Base-by-base conservation (phyloP, 2,888 invertebrate species). In the Amblyjoppa proteus region DNA sequence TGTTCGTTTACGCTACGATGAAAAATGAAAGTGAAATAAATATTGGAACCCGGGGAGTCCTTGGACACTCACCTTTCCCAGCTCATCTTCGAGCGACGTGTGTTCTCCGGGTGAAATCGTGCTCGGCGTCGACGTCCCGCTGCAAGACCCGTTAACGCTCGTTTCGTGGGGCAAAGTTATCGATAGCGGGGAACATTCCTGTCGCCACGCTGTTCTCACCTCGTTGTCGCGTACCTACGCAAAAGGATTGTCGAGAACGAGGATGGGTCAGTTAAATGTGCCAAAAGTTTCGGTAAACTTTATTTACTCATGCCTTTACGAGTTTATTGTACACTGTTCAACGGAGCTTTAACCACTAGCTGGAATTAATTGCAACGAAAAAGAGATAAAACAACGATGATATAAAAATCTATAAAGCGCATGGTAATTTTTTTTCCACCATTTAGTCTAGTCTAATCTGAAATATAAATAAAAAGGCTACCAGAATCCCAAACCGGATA, bases 41-140 rank as follows among this genome's bases (percentile, higher is more conserved):
- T n/a, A 38, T 34, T 68, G 16, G 3, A 56, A 25, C 13, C 25
- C 13, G 13, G 11, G 3, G 25, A 58, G 4, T 58, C 28, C 25
- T 28, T 28, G 2, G 58, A 13, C 71, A 71, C 84, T 82, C 69
- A 93, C 93, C 91, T 93, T 93, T 89, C 93, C 93, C 69, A 94
- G 89, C 81, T 93, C 94, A 83, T 94, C 93, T 84, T 93, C 94
- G 34, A 94, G 89, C 56, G 93, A 92, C 16, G 92, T 91, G 86
- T 92, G 93, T 83, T 94, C 94, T 20, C 94, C 94, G 0, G 95
- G 95, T 83, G 94, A 94, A 84, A 95, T 94, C 56, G 95, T 95
- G 81, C 94, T 94, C 2, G 95, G 95, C 5, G 95, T 95, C 38
- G 94, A 94, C 20, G 94, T 93, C 38, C 94, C 94, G 88, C 94